Conservation (phyloP, 2,113 vertebrate species). For the Mormyrus lacerda region DNA sequence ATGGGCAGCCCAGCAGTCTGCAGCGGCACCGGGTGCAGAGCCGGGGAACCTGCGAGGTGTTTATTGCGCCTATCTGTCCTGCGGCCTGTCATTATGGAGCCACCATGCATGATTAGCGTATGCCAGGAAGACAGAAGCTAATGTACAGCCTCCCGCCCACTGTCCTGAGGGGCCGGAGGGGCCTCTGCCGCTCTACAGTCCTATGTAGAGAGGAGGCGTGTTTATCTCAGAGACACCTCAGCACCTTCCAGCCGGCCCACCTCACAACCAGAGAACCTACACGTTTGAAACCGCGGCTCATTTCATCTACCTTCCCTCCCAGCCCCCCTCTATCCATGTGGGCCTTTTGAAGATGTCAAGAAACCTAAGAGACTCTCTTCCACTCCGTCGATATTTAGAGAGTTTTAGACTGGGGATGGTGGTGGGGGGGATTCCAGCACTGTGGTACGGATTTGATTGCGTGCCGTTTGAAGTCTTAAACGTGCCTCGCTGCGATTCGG, state of each 20-base stretch:
- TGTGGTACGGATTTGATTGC: constrained; percentile 58
- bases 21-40: neutral
- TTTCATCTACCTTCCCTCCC: constrained; percentile 24
- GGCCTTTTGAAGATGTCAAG: constrained; percentile 38
- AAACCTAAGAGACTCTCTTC: constrained; percentile 30
- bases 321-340: constrained; percentile 23
- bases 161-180: neutral
- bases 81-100: constrained; percentile 5
- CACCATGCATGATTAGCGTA: neutral
- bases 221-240: neutral
- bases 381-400: constrained; percentile 19
- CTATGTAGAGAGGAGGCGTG: no score
- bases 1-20: neutral
- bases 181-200: neutral
- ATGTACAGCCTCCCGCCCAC: neutral
- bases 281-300: constrained; percentile 27
- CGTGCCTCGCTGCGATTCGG: constrained; percentile 59
- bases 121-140: neutral
- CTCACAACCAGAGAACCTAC: neutral
- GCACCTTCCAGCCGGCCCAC: neutral
- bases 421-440: constrained; percentile 25
- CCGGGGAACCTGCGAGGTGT: constrained; percentile 12
- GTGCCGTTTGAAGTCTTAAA: constrained; percentile 68
- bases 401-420: constrained; percentile 12
- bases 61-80: constrained; percentile 15